Base-by-base conservation (phyloP, 1,140 invertebrate species). In the Bathynomus jamesi region DNA sequence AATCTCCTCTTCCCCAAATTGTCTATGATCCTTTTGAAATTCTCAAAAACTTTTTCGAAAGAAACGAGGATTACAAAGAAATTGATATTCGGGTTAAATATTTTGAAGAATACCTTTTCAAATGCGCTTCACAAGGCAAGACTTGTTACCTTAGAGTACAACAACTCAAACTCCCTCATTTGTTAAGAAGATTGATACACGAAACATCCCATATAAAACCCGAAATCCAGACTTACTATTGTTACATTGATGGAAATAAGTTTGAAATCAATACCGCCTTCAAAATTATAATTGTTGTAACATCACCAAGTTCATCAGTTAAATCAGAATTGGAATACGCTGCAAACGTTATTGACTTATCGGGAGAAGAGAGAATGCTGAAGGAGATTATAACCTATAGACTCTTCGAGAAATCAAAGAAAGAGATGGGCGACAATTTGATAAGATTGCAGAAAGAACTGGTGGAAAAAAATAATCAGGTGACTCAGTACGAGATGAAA, bases 361-460 rank as follows among this genome's bases (percentile, higher is more conserved):
- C 66, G 24, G 70, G 67, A 53, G 63, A 74, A 24, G 63, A 74
- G 24, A 69, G 67, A 10, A 69, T 68, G 40, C 60, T 74, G 11
- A 46, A 32, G 30, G 30, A 67, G 4, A n/a, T 74, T 3, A 28
- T 74, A 21, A 63, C 65, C 11, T 66, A 53, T 11, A 27, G 64
- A 21, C 32, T 70, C 4, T 64, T 69, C 25, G 61, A 46, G 5
- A 64, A 69, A 30, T 70, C 46, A 27, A 65, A 74, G 64, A 68
- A 68, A 11, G 72, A 74, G n/a, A 28, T 70, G 7, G 21, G 66
- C 2, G 72, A 74, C 25, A 25, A 30, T 7, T 32, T 70, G n/a
- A 66, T 66, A 65, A 74, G 67, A 28, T 70, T 60, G 21, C 68
- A 74, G 28, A 70, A 65, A 25, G 72, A 74, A 53, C 53, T 74